Base-by-base conservation (phyloP, 1,140 invertebrate genomes). In the Zaprionus africanus region DNA sequence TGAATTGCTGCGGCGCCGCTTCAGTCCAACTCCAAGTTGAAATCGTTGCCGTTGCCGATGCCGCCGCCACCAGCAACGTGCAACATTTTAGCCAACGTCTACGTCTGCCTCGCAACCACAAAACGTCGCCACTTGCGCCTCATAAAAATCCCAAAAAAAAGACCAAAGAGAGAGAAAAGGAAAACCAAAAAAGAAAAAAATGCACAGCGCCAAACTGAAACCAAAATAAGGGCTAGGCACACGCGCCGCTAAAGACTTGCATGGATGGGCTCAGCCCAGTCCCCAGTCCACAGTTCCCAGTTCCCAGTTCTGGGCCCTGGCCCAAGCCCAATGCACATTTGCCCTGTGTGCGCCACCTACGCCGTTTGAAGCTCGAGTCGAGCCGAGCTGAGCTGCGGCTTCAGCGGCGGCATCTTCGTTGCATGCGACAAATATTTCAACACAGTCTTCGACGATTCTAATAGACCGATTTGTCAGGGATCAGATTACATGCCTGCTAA, bases 401-500 rank as follows among this genome's bases (percentile, higher is more conserved):
- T 78, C 74, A 64, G 70, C 76, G 70, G 76, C 76, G 70, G 76
- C 76, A 74, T 78, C 62, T 28, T 58, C 53, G 63, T 66, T 71
- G 76, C 85, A 85, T 91, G 90, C 90, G 90, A 91, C 90, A 91
- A 91, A 91, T 92, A 86, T 90, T 86, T 90, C 90, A 90, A 90
- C 82, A 90, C 79, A 77, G 81, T 72, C 77, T 74, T 83, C 82
- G 78, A 72, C 90, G 80, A 86, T 91, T 91, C 90, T 91, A 91
- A 91, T 91, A 91, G 90, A 90, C 90, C 90, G 90, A 91, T 91
- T 91, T 91, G 90, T 91, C 90, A 91, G 90, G 90, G 85, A 91
- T 91, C 90, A 91, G 90, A 91, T 91, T 91, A 91, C 90, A 91
- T 90, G 86, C 82, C 83, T 74, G 86, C 82, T 82, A 87, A 91